Evolutionary conservation across 2,113 vertebrate species (phyloP).

Genomic region (Eublepharis macularius): DNA sequence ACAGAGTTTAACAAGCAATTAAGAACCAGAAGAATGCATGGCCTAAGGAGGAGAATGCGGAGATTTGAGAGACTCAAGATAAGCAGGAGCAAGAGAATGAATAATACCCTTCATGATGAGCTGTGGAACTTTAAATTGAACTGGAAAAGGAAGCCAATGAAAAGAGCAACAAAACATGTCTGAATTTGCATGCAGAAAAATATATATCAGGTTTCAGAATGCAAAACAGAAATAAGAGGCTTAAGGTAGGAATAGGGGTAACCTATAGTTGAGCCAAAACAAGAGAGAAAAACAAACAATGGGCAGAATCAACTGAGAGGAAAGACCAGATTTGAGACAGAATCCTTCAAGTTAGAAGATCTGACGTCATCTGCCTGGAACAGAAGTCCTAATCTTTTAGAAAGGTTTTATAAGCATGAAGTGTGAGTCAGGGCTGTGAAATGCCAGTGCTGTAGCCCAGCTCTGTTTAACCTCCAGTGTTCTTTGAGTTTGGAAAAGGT

Average conservation of each 20-base stretch:
- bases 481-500: not conserved
- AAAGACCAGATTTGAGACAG: not conserved
- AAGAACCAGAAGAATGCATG: not conserved
- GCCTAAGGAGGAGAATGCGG: not conserved
- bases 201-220: not conserved
- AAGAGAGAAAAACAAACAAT: not conserved
- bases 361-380: not conserved
- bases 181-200: not conserved
- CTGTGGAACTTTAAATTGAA: too few species aligned
- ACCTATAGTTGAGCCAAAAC: not conserved
- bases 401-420: not conserved
- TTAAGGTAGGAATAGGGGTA: not conserved
- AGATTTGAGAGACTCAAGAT: not conserved
- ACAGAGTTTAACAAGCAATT: not conserved
- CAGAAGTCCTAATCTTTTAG: not conserved
- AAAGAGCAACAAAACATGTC: not conserved
- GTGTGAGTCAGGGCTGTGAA: too few species aligned
- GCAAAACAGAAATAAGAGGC: not conserved
- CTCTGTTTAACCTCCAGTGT: not conserved
- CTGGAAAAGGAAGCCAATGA: too few species aligned
- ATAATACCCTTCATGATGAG: too few species aligned
- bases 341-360: not conserved
- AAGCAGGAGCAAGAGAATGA: not conserved
- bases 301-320: not conserved
- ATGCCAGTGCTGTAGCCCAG: not conserved